Evolutionary conservation across 2,888 invertebrate species (phyloP).

Genomic region (Drosophila hamatofila): DNA sequence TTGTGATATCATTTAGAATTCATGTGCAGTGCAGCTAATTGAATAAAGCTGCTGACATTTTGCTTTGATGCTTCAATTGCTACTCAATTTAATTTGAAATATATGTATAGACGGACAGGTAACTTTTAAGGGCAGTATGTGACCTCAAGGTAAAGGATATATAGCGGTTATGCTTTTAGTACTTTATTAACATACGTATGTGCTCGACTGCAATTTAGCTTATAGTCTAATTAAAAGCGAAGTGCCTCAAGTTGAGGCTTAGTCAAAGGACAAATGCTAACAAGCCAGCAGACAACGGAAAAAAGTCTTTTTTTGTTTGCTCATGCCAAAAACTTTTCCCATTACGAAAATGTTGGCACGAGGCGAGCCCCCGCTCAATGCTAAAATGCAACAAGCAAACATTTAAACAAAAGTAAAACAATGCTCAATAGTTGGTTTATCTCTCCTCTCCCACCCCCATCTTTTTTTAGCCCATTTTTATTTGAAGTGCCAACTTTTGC

Average conservation of each 20-base stretch:
- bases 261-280: slow-evolving; percentile 39
- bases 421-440: slow-evolving; percentile 53
- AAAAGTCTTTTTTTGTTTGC: slow-evolving; percentile 44
- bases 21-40: background rate
- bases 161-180: background rate
- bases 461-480: slow-evolving; percentile 10
- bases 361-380: slow-evolving; percentile 23
- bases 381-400: slow-evolving; percentile 65
- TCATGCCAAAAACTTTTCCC: slow-evolving; percentile 64
- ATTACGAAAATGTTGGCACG: slow-evolving; percentile 61
- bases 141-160: background rate
- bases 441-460: background rate
- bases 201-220: background rate
- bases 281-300: slow-evolving; percentile 29
- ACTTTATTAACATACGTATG: too few species aligned
- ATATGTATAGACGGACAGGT: background rate
- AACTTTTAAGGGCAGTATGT: background rate
- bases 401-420: slow-evolving; percentile 68
- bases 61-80: too few species aligned
- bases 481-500: slow-evolving; percentile 45
- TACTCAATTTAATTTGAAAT: background rate
- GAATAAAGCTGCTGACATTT: background rate
- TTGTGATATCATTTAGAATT: background rate
- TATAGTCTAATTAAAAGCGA: slow-evolving; percentile 33
- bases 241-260: slow-evolving; percentile 24